Base-by-base conservation (phyloP, 2,888 invertebrate species). In the Acleris emargana region DNA sequence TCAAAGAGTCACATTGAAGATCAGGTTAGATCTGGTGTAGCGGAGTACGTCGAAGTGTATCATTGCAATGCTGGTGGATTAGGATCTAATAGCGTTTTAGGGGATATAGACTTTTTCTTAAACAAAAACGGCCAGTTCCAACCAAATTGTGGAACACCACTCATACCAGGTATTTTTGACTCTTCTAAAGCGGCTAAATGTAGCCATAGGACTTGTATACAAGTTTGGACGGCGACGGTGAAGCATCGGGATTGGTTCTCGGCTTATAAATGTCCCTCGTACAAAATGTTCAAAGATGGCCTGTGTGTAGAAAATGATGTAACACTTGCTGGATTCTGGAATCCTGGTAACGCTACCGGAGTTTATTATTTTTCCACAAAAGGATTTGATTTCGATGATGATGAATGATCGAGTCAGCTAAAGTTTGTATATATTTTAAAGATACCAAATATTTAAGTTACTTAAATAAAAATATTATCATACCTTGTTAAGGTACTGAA, bases 31-130 rank as follows among this genome's bases (percentile, higher is more conserved):
- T 85, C 91, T 20, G 90, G 91, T 5, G 93, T 94, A 28, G 95
- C 94, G 0, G 84, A 89, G 0, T 93, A 94, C 72, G 94, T 95
- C 0, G 94, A 94, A 74, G 91, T 93, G 0, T 91, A 94, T 68
- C 95, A 95, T 74, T 94, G 94, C 32, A 94, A 94, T 69, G 93
- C 93, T 64, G 94, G 94, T 16, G 87, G 86, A 0, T 75, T 93
- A 2, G 94, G 93, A 1, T 88, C 92, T 0, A 86, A 87, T 0
- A 87, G 87, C 62, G 89, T 93, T 0, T 75, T 94, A 42, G 94
- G 93, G 0, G 93, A 94, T 58, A 82, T 93, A 5, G 94, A 94
- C 76, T 94, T 94, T 77, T 94, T 93, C 72, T 88, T 94, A 1
- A 95, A 95, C 73, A 94, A 93, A 72, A 93, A 93, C 45, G 94